Percentiles rank a stretch among this genome's conserved stretches.
These are phyloP conservation scores for Apaloderma vittatum DNA, from an alignment of 2,113 vertebrate genomes.

Conservation along the genomic window DNA sequence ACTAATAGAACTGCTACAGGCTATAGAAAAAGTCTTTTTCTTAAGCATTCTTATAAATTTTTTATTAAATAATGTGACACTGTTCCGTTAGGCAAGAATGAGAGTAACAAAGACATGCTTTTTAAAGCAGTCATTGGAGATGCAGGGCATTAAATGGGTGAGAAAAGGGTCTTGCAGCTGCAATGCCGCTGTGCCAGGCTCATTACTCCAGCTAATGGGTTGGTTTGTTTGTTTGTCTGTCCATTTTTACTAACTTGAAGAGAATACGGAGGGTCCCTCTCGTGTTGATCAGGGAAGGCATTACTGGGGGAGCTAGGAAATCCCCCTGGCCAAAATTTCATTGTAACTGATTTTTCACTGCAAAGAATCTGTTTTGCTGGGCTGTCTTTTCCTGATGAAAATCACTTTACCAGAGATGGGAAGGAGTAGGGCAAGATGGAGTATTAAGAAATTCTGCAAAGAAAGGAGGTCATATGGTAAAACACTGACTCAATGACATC, in stretches of 20 bases:
- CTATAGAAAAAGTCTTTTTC: background rate
- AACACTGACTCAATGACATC: constrained; percentile 52
- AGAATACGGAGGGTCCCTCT: background rate
- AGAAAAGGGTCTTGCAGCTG: constrained; percentile 1
- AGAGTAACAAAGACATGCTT: background rate
- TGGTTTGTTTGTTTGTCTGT: background rate
- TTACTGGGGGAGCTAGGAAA: background rate
- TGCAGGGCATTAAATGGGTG: background rate
- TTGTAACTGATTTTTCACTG: background rate
- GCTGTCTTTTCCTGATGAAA: background rate
- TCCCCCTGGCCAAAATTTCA: background rate
- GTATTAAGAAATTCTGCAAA: constrained; percentile 39
- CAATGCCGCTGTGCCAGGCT: background rate
- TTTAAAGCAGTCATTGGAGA: background rate
- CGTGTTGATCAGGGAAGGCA: background rate
- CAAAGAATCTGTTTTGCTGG: background rate
- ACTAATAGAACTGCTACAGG: background rate
- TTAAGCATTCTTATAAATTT: background rate
- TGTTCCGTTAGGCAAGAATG: background rate
- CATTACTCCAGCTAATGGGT: background rate
- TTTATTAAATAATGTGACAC: background rate
- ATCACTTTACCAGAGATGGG: background rate
- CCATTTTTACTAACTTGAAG: background rate
- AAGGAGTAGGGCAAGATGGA: background rate
- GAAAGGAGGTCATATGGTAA: constrained; percentile 36